Evolutionary conservation across 1,140 invertebrate species (phyloP), one percentile per base, ranked within the genome.

Genomic region (Zaprionus inermis): DNA sequence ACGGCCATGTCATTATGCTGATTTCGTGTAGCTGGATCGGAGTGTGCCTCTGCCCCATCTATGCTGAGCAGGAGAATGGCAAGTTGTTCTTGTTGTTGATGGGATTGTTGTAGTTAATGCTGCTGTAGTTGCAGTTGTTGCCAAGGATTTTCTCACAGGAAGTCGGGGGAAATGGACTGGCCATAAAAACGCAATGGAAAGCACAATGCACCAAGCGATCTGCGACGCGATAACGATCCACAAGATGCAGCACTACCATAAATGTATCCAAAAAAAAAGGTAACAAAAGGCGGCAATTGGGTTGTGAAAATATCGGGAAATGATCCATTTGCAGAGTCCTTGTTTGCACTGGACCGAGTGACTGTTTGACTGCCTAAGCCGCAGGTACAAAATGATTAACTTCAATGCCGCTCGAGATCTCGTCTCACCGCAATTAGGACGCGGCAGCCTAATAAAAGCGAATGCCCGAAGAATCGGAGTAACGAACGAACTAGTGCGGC

Each of bases 311-410:
- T 65, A 71, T 66, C 58, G 55, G 65, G 41, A 64, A 60, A 59
- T 78, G 30, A 32, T 32, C 84, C 85, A 84, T 89, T 89, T 81
- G 80, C 80, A 67, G 61, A 11, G 54, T 66, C 46, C 20, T 41
- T 28, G 73, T 72, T 64, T 68, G 75, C 69, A 68, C 63, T 77
- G 69, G 58, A 49, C 65, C 46, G 75, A 78, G 76, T 78, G 52
- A 56, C 69, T 81, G 82, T 76, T 84, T 88, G 84, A 88, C 84
- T 88, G 84, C 71, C 84, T 89, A 88, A 89, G 84, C 83, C 83
- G 84, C 83, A 88, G 84, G 84, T 89, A 89, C 84, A 73, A 72
- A 83, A 82, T 83, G 84, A 89, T 89, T 89, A 89, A 83, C 80
- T 79, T 82, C 74, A 77, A 71, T 83, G 74, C 71, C 72, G 57